Base-by-base conservation (phyloP, 2,797 vertebrate species). In the Sciaenops ocellatus region DNA sequence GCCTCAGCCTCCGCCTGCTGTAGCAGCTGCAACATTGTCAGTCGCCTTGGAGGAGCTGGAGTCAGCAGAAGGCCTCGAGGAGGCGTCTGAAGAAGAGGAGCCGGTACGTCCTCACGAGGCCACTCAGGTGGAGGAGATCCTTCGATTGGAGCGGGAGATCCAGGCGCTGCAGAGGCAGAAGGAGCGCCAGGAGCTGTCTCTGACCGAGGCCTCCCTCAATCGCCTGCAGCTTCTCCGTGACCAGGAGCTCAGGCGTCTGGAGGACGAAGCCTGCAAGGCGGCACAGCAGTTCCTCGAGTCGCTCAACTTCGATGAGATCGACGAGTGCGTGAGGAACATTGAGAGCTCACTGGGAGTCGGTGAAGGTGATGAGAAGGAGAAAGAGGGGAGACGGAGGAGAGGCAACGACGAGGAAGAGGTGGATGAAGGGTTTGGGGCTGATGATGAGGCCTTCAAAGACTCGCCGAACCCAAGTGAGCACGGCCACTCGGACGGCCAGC, bases 231-330 rank as follows among this genome's bases (percentile, higher is more conserved):
- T 82, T 48, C 96, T 98, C 48, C 95, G 98, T 0, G 98, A 98
- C 20, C 96, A 97, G 89, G 98, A 98, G 78, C 95, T 99, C 7
- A 86, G 92, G 28, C 91, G 97, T 1, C 94, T 99, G 11, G 98
- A 99, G 91, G 97, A 99, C 0, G 98, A 99, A 66, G 98, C 98
- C 0, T 98, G 97, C 89, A 94, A 95, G 9, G 98, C 98, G 0
- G 98, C 98, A 0, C 98, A 99, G 89, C 97, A 98, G 90, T 99
- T 99, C 93, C 95, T 99, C 1, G 96, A 97, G 77, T 98, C 98
- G 4, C 96, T 99, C 70, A 98, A 99, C 95, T 99, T 99, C 0
- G 96, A 97, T 60, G 98, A 99, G 95, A 99, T 99, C 2, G 98
- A 99, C 15, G 97, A 98, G 90, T 99, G 98, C 0, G 98, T 99